phyloP scores from a whole-genome alignment of 1,140 invertebrate species.

The Metopolophium dirhodum region DNA sequence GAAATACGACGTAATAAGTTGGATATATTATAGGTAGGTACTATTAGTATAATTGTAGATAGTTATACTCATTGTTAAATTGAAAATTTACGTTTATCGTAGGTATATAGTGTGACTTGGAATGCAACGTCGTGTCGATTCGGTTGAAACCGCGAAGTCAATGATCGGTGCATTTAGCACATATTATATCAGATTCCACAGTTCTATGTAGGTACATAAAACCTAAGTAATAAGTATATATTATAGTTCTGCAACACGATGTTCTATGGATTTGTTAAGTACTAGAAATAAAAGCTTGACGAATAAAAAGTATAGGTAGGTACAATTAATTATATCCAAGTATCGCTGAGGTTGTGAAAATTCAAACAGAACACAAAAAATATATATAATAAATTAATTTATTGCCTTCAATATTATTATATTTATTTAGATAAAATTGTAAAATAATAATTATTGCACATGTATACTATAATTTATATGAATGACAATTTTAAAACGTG shows the following conservation, averaged over 20 bases:
- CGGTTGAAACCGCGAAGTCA: background rate
- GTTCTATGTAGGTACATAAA: background rate
- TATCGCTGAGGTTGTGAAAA: background rate
- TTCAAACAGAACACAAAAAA: background rate
- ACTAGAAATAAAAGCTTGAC: background rate
- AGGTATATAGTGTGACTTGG: background rate
- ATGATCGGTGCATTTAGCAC: too few species aligned
- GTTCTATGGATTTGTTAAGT: background rate
- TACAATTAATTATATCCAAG: too few species aligned
- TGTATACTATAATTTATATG: too few species aligned
- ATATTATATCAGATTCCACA: background rate
- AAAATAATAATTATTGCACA: too few species aligned
- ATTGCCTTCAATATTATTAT: background rate
- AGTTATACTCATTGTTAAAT: slow-evolving; percentile 1
- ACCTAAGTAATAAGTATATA: background rate
- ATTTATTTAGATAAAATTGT: background rate
- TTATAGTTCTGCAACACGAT: background rate
- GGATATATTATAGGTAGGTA: background rate
- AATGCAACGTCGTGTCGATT: background rate
- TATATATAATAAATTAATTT: background rate
- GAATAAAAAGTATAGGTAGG: background rate
- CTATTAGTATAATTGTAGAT: background rate
- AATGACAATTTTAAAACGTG: too few species aligned
- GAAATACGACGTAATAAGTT: background rate
- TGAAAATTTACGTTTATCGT: background rate